phyloP scores from a whole-genome alignment of 2,113 vertebrate species.

The Alligator mississippiensis region DNA sequence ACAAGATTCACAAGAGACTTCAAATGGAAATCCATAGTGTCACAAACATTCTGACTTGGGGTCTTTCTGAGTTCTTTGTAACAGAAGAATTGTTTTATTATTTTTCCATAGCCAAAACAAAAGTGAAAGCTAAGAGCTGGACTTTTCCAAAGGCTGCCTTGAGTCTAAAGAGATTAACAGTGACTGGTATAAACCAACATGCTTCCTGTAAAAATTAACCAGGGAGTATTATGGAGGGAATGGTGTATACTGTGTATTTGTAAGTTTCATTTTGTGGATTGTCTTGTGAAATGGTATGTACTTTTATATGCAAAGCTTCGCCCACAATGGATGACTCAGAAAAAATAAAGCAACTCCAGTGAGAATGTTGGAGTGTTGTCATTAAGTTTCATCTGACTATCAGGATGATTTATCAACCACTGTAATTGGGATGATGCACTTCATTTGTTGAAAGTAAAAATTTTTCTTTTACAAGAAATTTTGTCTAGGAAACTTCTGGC shows the following conservation, averaged over 20 bases:
- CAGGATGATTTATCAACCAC: slow-evolving; percentile 29
- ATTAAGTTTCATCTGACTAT: not conserved
- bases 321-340: slow-evolving; percentile 69
- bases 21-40: too few species aligned
- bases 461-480: not conserved
- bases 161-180: too few species aligned
- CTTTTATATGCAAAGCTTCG: slow-evolving; percentile 64
- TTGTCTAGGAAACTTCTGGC: not conserved
- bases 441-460: slow-evolving; percentile 26
- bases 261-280: not conserved
- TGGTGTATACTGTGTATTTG: slow-evolving; percentile 4
- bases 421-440: slow-evolving; percentile 2
- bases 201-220: not conserved
- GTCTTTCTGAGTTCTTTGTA: too few species aligned
- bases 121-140: too few species aligned
- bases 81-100: too few species aligned
- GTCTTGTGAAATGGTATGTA: slow-evolving; percentile 2
- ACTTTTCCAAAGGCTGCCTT: too few species aligned
- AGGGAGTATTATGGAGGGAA: not conserved
- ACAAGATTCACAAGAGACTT: too few species aligned
- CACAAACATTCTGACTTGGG: too few species aligned
- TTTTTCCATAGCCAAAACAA: too few species aligned
- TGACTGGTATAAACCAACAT: not conserved
- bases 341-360: slow-evolving; percentile 40
- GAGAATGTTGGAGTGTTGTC: slow-evolving; percentile 26